Base-by-base conservation (phyloP, 2,888 invertebrate genomes). In the Meiosimyza platycephala region DNA sequence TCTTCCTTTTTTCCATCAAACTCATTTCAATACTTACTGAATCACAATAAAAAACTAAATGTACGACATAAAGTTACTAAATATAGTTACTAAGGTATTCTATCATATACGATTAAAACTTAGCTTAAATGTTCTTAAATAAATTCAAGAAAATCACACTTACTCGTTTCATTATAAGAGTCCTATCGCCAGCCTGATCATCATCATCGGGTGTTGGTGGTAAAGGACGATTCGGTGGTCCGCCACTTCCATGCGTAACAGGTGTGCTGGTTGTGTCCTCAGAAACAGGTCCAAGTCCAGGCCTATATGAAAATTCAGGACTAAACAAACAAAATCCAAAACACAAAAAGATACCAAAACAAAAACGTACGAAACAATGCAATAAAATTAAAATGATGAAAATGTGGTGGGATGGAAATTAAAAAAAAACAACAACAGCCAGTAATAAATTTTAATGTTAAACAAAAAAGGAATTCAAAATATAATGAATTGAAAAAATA, bases 161-260 rank as follows among this genome's bases (percentile, higher is more conserved):
- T 88, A 96, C 96, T 92, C 96, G 91, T 88, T 96, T 93, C 91
- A 96, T 93, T 84, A 97, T 96, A 87, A 97, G 91, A 73, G 97
- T 97, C 83, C 95, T 92, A 87, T 96, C 96, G 72, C 94, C 93
- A 76, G 89, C 89, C 82, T 90, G 90, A 88, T 94, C 94, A 86
- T 95, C 95, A 84, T 97, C 97, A 86, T 96, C 97, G 55, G 97
- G 97, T 69, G 97, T 97, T 67, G 97, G 97, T 72, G 97, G 97
- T 83, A 97, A 90, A 69, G 97, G 97, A 79, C 97, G 91, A 85
- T 96, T 97, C 75, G 97, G 97, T 80, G 96, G 94, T 71, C 93
- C 93, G 73, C 93, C 92, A 78, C 89, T 88, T 76, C 86, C 88
- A 67, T 84, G 79, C 51, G 68, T 62, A 15, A 76, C 74, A 78